Percentiles rank a stretch among this genome's conserved stretches.
Conservation (phyloP, 2,797 vertebrate genomes). For the Cheirogaleus major region DNA sequence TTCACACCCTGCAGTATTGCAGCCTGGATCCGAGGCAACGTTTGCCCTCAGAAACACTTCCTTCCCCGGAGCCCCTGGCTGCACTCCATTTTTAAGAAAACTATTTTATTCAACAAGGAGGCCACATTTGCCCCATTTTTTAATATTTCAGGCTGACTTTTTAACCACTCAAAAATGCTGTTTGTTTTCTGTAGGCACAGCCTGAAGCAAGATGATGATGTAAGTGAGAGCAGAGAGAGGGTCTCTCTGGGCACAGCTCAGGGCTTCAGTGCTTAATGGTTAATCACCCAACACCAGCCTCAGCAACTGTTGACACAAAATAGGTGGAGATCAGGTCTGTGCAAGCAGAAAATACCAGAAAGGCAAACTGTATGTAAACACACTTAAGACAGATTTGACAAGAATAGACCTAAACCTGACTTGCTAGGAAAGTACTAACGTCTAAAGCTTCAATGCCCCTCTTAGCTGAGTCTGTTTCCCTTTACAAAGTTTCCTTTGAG, state of each 20-base stretch:
- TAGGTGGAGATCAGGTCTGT: slow-evolving; percentile 92
- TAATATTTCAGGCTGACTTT: slow-evolving; percentile 80
- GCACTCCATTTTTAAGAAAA: slow-evolving; percentile 80
- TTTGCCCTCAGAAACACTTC: slow-evolving; percentile 62
- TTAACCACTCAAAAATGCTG: slow-evolving; percentile 85
- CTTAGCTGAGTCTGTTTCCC: neutral
- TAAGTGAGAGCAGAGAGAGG: slow-evolving; percentile 81
- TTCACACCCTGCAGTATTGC: slow-evolving; percentile 11
- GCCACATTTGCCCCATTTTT: slow-evolving; percentile 80
- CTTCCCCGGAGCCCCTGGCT: slow-evolving; percentile 72
- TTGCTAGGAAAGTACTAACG: slow-evolving; percentile 78
- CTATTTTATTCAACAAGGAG: slow-evolving; percentile 77
- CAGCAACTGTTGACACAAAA: slow-evolving; percentile 92
- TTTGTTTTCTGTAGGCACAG: slow-evolving; percentile 86
- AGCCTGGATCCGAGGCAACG: slow-evolving; percentile 43
- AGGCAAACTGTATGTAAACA: slow-evolving; percentile 89
- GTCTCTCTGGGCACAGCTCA: slow-evolving; percentile 84
- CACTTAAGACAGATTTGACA: slow-evolving; percentile 85
- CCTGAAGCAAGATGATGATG: slow-evolving; percentile 89
- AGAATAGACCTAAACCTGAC: slow-evolving; percentile 86
- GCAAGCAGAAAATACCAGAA: slow-evolving; percentile 94
- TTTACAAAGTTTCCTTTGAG: slow-evolving; percentile 53
- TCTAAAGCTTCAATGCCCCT: slow-evolving; percentile 57
- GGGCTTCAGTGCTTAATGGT: slow-evolving; percentile 66
- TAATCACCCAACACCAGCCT: slow-evolving; percentile 85